These are phyloP conservation scores for Nycteola revayana DNA, from an alignment of 2,888 invertebrate genomes.

Conservation along the genomic window DNA sequence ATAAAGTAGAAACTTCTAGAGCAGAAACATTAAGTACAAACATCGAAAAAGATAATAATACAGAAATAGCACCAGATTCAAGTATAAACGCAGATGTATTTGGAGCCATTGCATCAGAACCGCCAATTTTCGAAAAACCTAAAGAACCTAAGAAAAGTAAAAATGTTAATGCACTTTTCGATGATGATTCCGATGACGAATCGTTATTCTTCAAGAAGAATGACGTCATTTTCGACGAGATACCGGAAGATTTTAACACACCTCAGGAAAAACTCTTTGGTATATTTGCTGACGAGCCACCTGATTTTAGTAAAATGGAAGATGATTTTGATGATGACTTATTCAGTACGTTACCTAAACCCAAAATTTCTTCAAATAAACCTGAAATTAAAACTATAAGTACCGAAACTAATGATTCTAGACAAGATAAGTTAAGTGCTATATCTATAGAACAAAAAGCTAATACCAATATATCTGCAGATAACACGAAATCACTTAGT, in stretches of 20 bases:
- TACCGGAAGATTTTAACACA: conserved; percentile 43
- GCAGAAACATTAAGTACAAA: conserved; percentile 9
- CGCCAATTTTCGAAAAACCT: conserved; percentile 66
- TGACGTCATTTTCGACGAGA: conserved; percentile 56
- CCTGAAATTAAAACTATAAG: too few species aligned
- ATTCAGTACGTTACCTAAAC: conserved; percentile 26
- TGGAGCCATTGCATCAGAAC: conserved; percentile 52
- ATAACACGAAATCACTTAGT: too few species aligned
- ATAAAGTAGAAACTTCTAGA: conserved; percentile 2
- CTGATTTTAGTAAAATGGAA: conserved; percentile 42
- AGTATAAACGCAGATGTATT: conserved; percentile 22
- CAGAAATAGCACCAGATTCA: conserved; percentile 4
- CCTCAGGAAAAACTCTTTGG: conserved; percentile 50
- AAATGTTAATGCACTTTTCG: conserved; percentile 71
- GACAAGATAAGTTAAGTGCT: conserved; percentile 1
- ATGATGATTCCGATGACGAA: conserved; percentile 75
- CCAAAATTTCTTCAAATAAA: conserved; percentile 12
- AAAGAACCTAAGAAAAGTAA: conserved; percentile 65
- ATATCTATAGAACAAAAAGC: background rate
- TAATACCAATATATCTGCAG: background rate
- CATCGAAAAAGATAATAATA: conserved; percentile 14
- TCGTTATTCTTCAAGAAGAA: conserved; percentile 67
- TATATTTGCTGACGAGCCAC: conserved; percentile 67
- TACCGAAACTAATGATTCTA: background rate
- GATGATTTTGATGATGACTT: conserved; percentile 35